Percentiles rank a stretch among this genome's conserved stretches.
Evolutionary conservation across 2,797 vertebrate species (phyloP).

Genomic region (Danio aesculapii): DNA sequence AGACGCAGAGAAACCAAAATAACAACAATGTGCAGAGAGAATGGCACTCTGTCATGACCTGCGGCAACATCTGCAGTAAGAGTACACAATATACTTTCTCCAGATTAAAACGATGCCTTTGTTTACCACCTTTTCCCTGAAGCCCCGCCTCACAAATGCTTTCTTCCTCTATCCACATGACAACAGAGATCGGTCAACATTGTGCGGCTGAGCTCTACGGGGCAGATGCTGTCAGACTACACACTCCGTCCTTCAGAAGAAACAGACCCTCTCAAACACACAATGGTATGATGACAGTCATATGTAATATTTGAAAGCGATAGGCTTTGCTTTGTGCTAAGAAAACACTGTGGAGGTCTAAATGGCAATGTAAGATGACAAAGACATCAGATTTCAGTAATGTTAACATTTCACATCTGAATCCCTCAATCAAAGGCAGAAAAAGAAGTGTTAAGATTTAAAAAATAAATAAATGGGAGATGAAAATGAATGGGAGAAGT

Average conservation of each 20-base stretch:
- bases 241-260: slow-evolving; percentile 2
- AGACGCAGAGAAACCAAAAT: slow-evolving; percentile 33
- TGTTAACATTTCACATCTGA: not conserved
- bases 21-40: slow-evolving; percentile 31
- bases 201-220: slow-evolving; percentile 39
- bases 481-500: not conserved
- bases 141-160: slow-evolving; percentile 24
- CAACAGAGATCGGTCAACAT: slow-evolving; percentile 41
- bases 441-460: no score
- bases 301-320: not conserved
- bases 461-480: not conserved
- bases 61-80: slow-evolving; percentile 54
- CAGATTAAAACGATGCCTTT: slow-evolving; percentile 63
- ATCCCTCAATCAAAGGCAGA: not conserved
- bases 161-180: slow-evolving; percentile 5
- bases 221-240: slow-evolving; percentile 39
- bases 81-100: slow-evolving; percentile 45
- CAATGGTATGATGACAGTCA: not conserved
- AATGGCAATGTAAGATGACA: not conserved
- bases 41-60: slow-evolving; percentile 47
- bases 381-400: not conserved
- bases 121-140: slow-evolving; percentile 56
- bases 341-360: not conserved
- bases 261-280: slow-evolving; percentile 8
- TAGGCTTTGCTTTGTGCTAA: not conserved